Evolutionary conservation across 2,797 vertebrate genomes (phyloP).

Genomic region (Falco rusticolus): DNA sequence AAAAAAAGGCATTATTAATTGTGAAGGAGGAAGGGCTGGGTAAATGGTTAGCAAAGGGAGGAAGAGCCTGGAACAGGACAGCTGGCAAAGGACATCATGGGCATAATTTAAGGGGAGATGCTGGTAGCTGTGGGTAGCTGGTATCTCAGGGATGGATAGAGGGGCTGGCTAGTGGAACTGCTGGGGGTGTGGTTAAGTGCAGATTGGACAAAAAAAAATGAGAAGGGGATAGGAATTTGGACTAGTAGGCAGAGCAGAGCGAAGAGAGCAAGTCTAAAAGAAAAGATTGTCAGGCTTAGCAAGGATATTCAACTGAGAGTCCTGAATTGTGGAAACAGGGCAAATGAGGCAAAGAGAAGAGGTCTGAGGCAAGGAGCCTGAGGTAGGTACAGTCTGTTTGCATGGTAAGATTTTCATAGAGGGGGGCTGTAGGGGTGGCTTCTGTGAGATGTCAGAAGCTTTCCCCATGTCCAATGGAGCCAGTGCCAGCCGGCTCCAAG

Average conservation of each 20-base stretch:
- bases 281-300: not conserved
- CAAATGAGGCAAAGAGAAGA: not conserved
- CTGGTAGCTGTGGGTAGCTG: not conserved
- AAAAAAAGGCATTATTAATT: not conserved
- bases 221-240: not conserved
- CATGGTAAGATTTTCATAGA: no score
- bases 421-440: no score
- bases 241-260: not conserved
- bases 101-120: not conserved
- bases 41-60: not conserved
- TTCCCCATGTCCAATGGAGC: no score
- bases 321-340: not conserved
- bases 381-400: not conserved
- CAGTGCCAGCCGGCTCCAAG: no score
- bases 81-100: not conserved
- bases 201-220: not conserved
- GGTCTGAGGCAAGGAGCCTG: not conserved
- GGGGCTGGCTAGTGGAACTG: not conserved
- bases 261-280: not conserved
- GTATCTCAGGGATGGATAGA: not conserved
- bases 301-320: not conserved
- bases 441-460: no score
- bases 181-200: not conserved
- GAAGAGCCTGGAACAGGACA: not conserved
- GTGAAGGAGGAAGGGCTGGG: not conserved